Evolutionary conservation across 2,113 vertebrate genomes (phyloP).

Genomic region (Istiophorus platypterus): DNA sequence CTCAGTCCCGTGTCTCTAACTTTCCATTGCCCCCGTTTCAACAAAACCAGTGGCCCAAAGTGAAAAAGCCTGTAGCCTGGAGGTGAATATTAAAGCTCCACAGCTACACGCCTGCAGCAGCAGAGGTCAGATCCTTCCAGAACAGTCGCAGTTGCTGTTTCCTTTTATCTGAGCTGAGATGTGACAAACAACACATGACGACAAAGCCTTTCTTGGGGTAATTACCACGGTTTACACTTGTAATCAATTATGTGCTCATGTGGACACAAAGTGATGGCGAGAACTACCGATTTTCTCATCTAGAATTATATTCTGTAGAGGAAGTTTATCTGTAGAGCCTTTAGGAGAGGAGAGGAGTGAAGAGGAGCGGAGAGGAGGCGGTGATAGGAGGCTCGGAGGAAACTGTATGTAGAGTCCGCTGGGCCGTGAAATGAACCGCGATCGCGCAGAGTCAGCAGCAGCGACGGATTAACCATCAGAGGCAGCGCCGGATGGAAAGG

Average conservation of each 20-base stretch:
- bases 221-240: background rate
- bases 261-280: background rate
- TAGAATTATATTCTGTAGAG: background rate
- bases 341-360: background rate
- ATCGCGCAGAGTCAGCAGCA: conserved; percentile 71
- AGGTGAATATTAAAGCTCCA: background rate
- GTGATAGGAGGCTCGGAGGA: background rate
- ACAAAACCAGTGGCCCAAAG: background rate
- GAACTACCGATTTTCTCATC: background rate
- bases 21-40: background rate
- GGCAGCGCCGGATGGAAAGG: no score
- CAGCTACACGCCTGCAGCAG: background rate
- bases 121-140: background rate
- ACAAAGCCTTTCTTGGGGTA: background rate
- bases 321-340: background rate
- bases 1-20: background rate
- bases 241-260: background rate
- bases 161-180: background rate
- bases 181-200: background rate
- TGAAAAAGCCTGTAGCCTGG: background rate
- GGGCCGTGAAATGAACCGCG: conserved; percentile 59
- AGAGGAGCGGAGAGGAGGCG: background rate
- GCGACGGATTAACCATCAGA: conserved; percentile 55
- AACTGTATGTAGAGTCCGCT: conserved; percentile 44
- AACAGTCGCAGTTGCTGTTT: conserved; percentile 17